These are phyloP conservation scores for Micrasema minimum DNA, from an alignment of 1,140 invertebrate genomes.

Conservation along the genomic window DNA sequence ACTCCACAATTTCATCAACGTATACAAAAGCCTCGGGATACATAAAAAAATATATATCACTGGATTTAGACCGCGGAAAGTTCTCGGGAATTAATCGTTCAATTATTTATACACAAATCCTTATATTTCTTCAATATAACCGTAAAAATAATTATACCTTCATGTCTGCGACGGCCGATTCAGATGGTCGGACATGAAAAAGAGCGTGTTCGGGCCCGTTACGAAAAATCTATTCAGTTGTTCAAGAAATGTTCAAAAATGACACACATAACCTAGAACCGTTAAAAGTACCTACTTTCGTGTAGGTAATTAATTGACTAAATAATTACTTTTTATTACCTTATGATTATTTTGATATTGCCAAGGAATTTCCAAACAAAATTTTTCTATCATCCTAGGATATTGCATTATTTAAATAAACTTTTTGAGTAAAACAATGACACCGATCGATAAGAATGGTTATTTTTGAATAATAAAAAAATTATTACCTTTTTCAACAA, in stretches of 20 bases:
- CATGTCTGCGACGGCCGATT: constrained; percentile 45
- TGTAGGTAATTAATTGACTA: no score
- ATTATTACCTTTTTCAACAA: no score
- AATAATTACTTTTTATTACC: no score
- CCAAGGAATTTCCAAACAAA: no score
- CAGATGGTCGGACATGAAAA: constrained; percentile 49
- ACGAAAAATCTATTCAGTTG: neutral
- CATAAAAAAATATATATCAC: constrained; percentile 13
- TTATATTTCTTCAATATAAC: constrained; percentile 26
- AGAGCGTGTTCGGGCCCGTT: constrained; percentile 35
- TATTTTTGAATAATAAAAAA: no score
- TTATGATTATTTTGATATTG: no score
- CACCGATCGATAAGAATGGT: no score
- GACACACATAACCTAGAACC: neutral
- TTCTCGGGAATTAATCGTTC: neutral
- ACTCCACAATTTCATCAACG: constrained; percentile 31
- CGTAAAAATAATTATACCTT: constrained; percentile 45
- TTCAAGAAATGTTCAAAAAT: constrained; percentile 34
- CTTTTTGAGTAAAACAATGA: no score
- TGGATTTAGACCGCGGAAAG: constrained; percentile 9
- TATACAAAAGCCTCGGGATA: constrained; percentile 30
- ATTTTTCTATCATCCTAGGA: no score
- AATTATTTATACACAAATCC: constrained; percentile 32
- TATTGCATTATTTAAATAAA: no score
- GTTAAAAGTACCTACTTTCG: constrained; percentile 1